A percentile compares a stretch with the other conserved stretches of the same genome.
Evolutionary conservation across 1,140 invertebrate species (phyloP).

Genomic region (Formica exsecta): DNA sequence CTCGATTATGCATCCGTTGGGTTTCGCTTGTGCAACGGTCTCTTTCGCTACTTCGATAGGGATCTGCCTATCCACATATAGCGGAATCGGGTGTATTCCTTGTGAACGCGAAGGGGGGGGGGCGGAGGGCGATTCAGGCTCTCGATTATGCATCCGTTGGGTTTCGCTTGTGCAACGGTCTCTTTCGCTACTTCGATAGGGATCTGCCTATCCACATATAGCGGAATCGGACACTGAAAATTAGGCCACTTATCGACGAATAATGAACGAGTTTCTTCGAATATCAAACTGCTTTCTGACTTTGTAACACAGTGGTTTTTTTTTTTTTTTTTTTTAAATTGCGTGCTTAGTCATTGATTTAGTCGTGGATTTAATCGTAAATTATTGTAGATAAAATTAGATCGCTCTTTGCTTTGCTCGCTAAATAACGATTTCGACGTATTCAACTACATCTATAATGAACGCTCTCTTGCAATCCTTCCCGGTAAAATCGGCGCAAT

Average conservation of each 20-base stretch:
- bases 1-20: conserved; percentile 77
- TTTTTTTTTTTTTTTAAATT: neutral
- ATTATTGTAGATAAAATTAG: neutral
- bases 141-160: conserved; percentile 77
- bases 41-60: conserved; percentile 27
- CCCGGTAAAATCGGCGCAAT: neutral
- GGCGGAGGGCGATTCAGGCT: conserved; percentile 24
- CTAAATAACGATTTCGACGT: neutral
- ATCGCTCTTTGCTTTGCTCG: neutral
- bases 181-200: conserved; percentile 27
- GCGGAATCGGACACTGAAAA: neutral
- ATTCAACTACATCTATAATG: conserved; percentile 6
- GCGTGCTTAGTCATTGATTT: no score
- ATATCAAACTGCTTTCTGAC: neutral
- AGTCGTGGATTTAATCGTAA: no score
- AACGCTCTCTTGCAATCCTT: conserved; percentile 21
- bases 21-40: conserved; percentile 61
- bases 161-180: conserved; percentile 61
- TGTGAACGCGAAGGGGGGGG: no score
- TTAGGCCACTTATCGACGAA: neutral
- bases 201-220: neutral
- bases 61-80: neutral
- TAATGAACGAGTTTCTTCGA: neutral
- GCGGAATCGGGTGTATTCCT: neutral
- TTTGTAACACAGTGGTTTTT: neutral